phyloP scores from a whole-genome alignment of 2,113 vertebrate genomes.

The Cyphomyrus plagiostoma region DNA sequence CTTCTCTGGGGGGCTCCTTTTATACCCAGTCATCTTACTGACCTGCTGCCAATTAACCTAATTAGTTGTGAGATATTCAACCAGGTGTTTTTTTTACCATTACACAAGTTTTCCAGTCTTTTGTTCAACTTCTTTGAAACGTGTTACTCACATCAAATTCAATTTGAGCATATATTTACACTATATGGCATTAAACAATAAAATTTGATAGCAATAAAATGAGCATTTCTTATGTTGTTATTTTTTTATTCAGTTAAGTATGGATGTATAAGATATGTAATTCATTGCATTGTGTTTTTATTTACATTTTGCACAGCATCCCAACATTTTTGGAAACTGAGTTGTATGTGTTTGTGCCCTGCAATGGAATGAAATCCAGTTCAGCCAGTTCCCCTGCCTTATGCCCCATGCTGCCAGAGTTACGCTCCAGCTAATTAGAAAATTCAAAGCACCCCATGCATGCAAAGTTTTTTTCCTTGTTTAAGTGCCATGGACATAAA shows the following conservation, averaged over 20 bases:
- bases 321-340: not conserved
- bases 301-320: not conserved
- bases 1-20: not conserved
- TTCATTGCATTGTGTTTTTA: not conserved
- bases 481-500: not conserved
- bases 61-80: not conserved
- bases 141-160: not conserved
- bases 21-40: not conserved
- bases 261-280: not conserved
- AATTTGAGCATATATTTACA: not conserved
- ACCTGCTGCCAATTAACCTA: not conserved
- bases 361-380: not conserved
- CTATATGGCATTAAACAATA: not conserved
- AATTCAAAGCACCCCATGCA: not conserved
- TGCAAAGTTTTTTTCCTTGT: not conserved
- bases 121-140: not conserved
- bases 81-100: not conserved
- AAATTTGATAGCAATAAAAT: not conserved
- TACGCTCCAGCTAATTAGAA: not conserved
- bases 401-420: not conserved
- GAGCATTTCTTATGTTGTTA: not conserved
- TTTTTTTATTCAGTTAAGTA: not conserved
- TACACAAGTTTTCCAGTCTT: not conserved
- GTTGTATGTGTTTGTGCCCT: not conserved
- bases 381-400: not conserved